Conservation (phyloP, 2,888 invertebrate genomes). For the Lymantria dispar region DNA sequence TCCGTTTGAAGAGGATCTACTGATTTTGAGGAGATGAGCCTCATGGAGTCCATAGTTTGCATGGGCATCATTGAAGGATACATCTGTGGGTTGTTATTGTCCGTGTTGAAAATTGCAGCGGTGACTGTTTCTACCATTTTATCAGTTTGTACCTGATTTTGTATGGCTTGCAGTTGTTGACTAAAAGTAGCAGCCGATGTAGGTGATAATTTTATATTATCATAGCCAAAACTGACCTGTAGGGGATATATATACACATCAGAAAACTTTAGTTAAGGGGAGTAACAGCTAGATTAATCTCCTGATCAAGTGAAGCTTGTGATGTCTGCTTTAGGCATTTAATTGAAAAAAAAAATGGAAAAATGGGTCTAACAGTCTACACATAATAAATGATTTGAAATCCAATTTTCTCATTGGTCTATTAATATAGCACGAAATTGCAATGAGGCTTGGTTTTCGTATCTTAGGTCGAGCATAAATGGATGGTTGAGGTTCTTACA, state of each 20-base stretch:
- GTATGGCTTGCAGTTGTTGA: constrained; percentile 73
- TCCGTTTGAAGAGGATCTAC: constrained; percentile 50
- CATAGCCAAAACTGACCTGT: constrained; percentile 67
- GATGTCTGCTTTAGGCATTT: too few relatives aligned
- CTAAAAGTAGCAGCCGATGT: constrained; percentile 76
- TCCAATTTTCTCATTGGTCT: too few relatives aligned
- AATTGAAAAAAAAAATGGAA: too few relatives aligned
- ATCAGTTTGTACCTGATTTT: constrained; percentile 77
- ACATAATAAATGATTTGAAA: too few relatives aligned
- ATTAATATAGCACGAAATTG: too few relatives aligned
- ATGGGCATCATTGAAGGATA: constrained; percentile 56
- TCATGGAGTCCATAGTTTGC: constrained; percentile 35
- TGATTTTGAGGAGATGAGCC: constrained; percentile 54
- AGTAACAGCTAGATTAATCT: too few relatives aligned
- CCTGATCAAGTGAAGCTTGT: too few relatives aligned
- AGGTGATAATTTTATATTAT: constrained; percentile 81
- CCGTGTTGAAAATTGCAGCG: constrained; percentile 75
- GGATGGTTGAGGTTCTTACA: too few relatives aligned
- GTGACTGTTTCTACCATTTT: constrained; percentile 79
- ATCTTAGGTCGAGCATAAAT: too few relatives aligned
- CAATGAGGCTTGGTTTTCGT: too few relatives aligned
- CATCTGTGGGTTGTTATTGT: constrained; percentile 58
- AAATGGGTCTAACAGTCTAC: too few relatives aligned
- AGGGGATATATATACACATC: not conserved
- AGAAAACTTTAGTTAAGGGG: not conserved